A percentile compares a stretch with the other conserved stretches of the same genome.
Evolutionary conservation across 2,113 vertebrate genomes (phyloP).

Genomic region (Galbula dea): DNA sequence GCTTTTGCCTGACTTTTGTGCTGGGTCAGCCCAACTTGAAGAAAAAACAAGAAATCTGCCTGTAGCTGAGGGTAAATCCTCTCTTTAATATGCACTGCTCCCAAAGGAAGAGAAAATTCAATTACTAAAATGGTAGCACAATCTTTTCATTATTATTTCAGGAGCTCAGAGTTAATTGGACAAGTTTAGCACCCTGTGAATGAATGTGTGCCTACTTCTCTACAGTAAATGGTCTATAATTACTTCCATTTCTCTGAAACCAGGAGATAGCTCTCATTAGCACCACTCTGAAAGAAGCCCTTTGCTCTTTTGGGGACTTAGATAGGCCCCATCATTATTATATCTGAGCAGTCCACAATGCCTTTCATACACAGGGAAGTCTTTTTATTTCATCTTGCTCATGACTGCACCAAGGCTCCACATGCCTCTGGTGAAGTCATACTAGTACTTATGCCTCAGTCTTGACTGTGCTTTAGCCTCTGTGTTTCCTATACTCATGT

Average conservation of each 20-base stretch:
- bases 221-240: neutral
- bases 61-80: neutral
- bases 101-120: constrained; percentile 15
- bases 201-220: neutral
- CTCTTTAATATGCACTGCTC: neutral
- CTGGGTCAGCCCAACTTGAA: neutral
- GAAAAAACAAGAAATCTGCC: neutral
- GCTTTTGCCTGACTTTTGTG: neutral
- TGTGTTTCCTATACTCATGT: neutral
- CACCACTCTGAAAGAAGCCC: neutral
- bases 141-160: constrained; percentile 37
- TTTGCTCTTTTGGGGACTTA: neutral
- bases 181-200: neutral
- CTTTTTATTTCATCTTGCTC: neutral
- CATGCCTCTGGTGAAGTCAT: accelerated
- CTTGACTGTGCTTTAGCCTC: accelerated
- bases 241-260: neutral
- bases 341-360: neutral
- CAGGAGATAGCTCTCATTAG: neutral
- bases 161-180: constrained; percentile 19
- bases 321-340: neutral
- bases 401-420: neutral
- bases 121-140: neutral
- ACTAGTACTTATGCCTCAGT: neutral
- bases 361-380: neutral